Percentiles rank a stretch among this genome's conserved stretches.
Evolutionary conservation across 2,888 invertebrate genomes (phyloP).

Genomic region (Mactromeris polynyma): DNA sequence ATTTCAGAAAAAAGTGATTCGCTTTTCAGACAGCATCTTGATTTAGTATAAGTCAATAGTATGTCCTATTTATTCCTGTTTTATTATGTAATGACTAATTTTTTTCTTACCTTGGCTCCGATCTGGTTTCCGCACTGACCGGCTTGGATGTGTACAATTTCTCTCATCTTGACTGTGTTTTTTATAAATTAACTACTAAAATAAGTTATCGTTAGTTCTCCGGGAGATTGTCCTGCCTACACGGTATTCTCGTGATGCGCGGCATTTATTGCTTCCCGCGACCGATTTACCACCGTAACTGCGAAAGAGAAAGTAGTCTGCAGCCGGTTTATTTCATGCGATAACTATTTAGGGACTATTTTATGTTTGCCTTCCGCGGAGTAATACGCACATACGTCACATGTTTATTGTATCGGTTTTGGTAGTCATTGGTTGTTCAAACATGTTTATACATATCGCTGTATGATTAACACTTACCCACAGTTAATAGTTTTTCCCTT

Average conservation of each 20-base stretch:
- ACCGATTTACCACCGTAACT: not conserved
- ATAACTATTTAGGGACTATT: not conserved
- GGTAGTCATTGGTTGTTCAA: conserved; percentile 13
- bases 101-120: conserved; percentile 73
- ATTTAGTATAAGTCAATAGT: too few species aligned
- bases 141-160: conserved; percentile 79
- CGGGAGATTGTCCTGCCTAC: not conserved
- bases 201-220: not conserved
- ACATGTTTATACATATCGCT: not conserved
- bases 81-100: too few species aligned
- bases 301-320: not conserved
- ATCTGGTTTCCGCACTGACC: conserved; percentile 80
- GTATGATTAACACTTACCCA: not conserved
- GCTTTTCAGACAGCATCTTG: too few species aligned
- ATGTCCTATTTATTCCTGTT: too few species aligned
- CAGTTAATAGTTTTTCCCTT: not conserved
- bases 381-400: not conserved
- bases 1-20: too few species aligned
- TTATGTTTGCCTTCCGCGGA: not conserved
- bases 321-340: not conserved
- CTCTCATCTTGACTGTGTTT: conserved; percentile 71
- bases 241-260: not conserved
- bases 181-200: not conserved
- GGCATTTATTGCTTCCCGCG: not conserved
- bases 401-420: not conserved